Evolutionary conservation across 2,888 invertebrate species (phyloP), one percentile per base, ranked within the genome.

Genomic region (Noctua fimbriata): DNA sequence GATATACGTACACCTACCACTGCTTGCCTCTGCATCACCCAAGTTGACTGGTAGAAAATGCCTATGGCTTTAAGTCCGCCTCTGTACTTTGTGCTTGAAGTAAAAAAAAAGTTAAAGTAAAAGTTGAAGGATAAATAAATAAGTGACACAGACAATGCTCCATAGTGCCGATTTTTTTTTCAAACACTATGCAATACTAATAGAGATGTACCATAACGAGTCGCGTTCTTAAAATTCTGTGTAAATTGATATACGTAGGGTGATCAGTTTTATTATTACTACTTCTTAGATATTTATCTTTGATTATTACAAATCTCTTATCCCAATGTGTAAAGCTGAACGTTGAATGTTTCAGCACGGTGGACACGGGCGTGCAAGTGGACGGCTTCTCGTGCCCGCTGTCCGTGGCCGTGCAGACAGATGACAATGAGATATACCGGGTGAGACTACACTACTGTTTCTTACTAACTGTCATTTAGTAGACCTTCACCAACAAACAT

Each of bases 341-440:
- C 12, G 9, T 14, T 16, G 3, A 32, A 65, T 41, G 49, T 89
- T 92, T 1, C 92, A 96, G 96, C 70, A 96, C 93, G 87, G 95
- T 95, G 74, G 96, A 96, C 81, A 94, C 95, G 0, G 96, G 92
- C 0, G 94, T 96, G 1, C 96, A 96, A 89, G 94, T 95, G 66
- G 93, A 93, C 73, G 89, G 92, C 0, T 81, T 92, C 18, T 84
- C 90, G 3, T 87, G 91, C 0, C 95, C 96, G 2, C 89, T 96
- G 1, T 97, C 97, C 0, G 96, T 97, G 0, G 97, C 95, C 2
- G 97, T 97, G 2, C 97, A 97, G 83, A 97, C 97, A 0, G 97
- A 97, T 63, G 94, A 95, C 36, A 89, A 91, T 0, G 94, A 94
- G 3, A 58, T 94, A 16, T 94, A 90, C 69, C 84, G 87, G 87